Evolutionary conservation across 2,888 invertebrate genomes (phyloP), one percentile per base, ranked within the genome.

Genomic region (Metopia argyrocephala): DNA sequence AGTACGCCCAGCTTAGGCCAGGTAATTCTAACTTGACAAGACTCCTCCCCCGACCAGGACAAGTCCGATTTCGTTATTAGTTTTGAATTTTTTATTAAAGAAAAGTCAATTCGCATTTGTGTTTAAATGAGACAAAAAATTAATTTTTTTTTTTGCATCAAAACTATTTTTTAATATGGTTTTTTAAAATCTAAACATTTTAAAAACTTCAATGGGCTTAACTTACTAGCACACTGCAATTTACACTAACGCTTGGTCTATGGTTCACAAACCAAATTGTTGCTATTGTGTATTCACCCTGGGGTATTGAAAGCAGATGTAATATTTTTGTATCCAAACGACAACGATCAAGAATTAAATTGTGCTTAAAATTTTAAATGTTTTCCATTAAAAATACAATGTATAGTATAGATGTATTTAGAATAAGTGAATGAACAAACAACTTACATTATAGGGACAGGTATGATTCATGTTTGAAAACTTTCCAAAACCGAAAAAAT

Each of bases 391-490:
- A 25, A n/a, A 56, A 9, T 21, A 28, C 0, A 6, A 25, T 15
- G 27, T 15, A 20, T 20, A n/a, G n/a, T n/a, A n/a, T n/a, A n/a
- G n/a, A n/a, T n/a, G n/a, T n/a, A n/a, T n/a, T n/a, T n/a, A n/a
- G n/a, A n/a, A n/a, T n/a, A n/a, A n/a, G n/a, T n/a, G n/a, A n/a
- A n/a, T n/a, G n/a, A n/a, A n/a, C n/a, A 3, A 15, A 25, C 0
- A 52, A 74, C 73, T 62, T 68, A 76, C 78, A 59, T 69, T 28
- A 57, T 50, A 65, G 9, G 81, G 76, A 12, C 81, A 81, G 2
- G 45, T 76, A 31, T 81, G 80, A 66, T 81, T 81, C 0, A 73
- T 15, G 45, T 80, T 80, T 20, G 71, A 76, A 38, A 57, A 71
- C 9, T 71, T 76, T 1, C 27, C 12, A 20, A 80, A 38, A 7